Percentiles rank a stretch among this genome's conserved stretches.
Conservation (phyloP, 1,140 invertebrate genomes). For the Eriosoma lanigerum region DNA sequence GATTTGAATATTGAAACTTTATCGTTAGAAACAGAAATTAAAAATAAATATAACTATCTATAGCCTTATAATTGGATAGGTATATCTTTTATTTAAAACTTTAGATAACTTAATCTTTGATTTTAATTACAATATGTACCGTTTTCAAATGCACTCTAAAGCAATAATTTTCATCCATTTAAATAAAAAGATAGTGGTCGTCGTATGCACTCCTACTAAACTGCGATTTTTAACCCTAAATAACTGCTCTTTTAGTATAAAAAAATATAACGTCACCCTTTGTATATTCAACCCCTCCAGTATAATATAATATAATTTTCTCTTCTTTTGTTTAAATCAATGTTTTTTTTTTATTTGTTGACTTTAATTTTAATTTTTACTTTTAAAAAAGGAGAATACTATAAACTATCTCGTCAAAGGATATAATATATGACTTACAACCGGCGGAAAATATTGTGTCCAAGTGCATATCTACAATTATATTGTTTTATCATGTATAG, state of each 20-base stretch:
- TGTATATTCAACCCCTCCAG: not conserved
- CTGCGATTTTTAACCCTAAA: constrained; percentile 22
- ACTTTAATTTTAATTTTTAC: not conserved
- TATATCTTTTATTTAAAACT: not conserved
- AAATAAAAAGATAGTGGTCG: not conserved
- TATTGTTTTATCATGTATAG: constrained; percentile 8
- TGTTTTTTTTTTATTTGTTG: not conserved
- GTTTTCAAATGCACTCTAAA: not conserved
- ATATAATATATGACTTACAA: not conserved
- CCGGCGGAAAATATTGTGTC: constrained; percentile 9
- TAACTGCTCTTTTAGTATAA: constrained; percentile 35
- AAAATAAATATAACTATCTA: no score
- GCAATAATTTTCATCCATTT: constrained; percentile 16
- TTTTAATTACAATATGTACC: constrained; percentile 7
- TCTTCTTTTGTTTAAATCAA: constrained; percentile 18
- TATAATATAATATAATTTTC: not conserved
- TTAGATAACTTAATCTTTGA: not conserved
- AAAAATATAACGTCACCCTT: constrained; percentile 23
- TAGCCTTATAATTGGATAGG: no score
- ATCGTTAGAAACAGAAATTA: no score
- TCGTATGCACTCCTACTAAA: constrained; percentile 4
- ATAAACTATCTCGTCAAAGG: constrained; percentile 2
- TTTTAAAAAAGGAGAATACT: not conserved
- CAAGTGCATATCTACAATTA: not conserved
- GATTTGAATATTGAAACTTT: no score